Percentiles rank a stretch among this genome's conserved stretches.
phyloP scores from a whole-genome alignment of 2,113 vertebrate species.

The Actenoides lindsayi region DNA sequence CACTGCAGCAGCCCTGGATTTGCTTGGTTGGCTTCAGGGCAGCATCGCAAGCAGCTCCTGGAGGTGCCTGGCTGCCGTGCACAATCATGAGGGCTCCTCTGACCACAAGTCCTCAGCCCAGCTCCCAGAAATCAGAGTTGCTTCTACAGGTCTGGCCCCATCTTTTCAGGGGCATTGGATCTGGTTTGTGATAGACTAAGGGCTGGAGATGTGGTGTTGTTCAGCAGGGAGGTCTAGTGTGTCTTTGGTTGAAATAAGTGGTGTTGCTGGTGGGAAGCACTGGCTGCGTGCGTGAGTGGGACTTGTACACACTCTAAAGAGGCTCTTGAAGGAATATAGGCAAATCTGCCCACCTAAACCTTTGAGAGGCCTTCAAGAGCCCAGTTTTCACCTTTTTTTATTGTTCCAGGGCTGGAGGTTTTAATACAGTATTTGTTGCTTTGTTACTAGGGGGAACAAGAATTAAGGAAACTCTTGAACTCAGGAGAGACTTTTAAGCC shows the following conservation, averaged over 20 bases:
- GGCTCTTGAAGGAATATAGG: neutral
- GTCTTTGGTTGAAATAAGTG: neutral
- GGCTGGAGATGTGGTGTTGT: neutral
- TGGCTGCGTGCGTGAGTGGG: neutral
- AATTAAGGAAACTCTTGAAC: neutral
- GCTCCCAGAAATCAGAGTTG: neutral
- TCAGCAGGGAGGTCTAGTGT: neutral
- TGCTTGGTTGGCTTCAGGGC: neutral
- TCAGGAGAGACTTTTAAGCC: neutral
- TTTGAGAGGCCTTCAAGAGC: neutral
- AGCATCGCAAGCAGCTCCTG: neutral
- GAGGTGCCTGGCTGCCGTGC: neutral
- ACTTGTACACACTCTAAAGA: neutral
- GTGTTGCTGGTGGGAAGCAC: neutral
- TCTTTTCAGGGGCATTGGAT: neutral
- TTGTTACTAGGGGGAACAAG: neutral
- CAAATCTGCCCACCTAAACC: neutral
- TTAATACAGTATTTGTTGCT: neutral
- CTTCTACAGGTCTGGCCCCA: neutral
- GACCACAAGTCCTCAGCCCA: neutral
- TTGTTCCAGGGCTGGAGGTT: neutral
- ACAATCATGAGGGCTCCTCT: neutral
- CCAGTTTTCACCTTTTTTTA: neutral
- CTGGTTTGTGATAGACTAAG: neutral
- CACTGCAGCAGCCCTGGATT: neutral